Evolutionary conservation across 2,113 vertebrate species (phyloP), one percentile per base, ranked within the genome.

Genomic region (Cnemophilus loriae): DNA sequence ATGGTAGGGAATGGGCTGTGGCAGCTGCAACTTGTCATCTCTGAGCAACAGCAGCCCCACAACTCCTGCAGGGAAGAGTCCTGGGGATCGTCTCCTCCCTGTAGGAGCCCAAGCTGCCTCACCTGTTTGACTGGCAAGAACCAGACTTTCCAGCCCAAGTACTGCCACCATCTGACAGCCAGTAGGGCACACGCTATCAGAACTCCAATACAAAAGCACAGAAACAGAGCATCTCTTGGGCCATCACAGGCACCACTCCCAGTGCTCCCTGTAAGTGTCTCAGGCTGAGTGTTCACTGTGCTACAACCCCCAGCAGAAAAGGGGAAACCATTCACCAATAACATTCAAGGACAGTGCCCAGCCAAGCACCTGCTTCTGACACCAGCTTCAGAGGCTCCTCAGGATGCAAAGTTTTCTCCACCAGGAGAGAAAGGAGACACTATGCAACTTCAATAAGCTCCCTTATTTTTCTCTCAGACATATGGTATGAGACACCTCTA

Each of bases 111-210:
- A 91, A 85, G 92, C 75, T 88, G 85, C 47, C 90, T 81, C 85
- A 94, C 96, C 90, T 88, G 88, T 92, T 78, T 53, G 56, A 89
- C 92, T 74, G 46, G 95, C 39, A 91, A 77, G 88, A 96, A 93
- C 96, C 75, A 94, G 93, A 95, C 82, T 91, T 97, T 94, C 95
- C 92, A 95, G 92, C 67, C 67, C 55, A 63, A 74, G 82, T 41
- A 83, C 60, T 94, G 90, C 95, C 88, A 93, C 71, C 79, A 84
- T n/a, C 68, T 63, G 42, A 79, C 74, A 92, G 30, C 23, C 24
- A 46, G 49, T 0, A 87, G 16, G 22, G 16, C 74, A 73, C 80
- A 81, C 0, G 0, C 84, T 52, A 63, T 20, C n/a, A 32, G 12
- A 53, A 71, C 68, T 32, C 47, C 79, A 93, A 47, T 1, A 71